Evolutionary conservation across 2,113 vertebrate species (phyloP).

Genomic region (Rhynchopsitta pachyrhyncha): DNA sequence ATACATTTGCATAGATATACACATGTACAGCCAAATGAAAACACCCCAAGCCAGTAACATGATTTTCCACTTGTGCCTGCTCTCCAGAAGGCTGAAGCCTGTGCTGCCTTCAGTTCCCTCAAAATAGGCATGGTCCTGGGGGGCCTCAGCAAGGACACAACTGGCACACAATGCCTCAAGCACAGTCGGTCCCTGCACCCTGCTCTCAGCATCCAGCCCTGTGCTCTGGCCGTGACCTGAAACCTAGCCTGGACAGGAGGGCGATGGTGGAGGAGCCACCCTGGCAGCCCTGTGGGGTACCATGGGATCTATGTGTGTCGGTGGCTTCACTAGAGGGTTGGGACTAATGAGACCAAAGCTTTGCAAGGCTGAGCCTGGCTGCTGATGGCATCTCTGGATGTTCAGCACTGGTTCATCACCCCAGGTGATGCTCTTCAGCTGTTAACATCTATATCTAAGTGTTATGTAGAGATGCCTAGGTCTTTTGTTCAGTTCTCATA

Average conservation of each 20-base stretch:
- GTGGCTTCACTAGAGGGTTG: too few species aligned
- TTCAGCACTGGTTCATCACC: background rate
- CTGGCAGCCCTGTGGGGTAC: background rate
- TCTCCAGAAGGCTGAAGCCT: background rate
- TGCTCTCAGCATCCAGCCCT: background rate
- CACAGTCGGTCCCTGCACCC: rapidly evolving
- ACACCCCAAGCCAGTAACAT: background rate
- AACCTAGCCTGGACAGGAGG: background rate
- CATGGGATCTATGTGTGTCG: rapidly evolving
- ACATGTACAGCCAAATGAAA: background rate
- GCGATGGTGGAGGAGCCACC: rapidly evolving
- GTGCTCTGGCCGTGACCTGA: background rate
- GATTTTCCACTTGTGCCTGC: background rate
- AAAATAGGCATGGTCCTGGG: rapidly evolving
- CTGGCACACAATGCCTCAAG: rapidly evolving
- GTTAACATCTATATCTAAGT: background rate
- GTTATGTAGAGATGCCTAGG: background rate
- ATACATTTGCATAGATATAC: background rate
- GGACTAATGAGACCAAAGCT: background rate
- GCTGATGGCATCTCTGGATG: background rate
- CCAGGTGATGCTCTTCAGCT: background rate
- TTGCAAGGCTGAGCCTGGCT: background rate
- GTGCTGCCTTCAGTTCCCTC: background rate
- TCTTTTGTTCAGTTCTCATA: background rate
- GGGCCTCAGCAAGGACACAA: background rate